Evolutionary conservation across 2,888 invertebrate species (phyloP), one percentile per base, ranked within the genome.

Genomic region (Limenitis arthemis): DNA sequence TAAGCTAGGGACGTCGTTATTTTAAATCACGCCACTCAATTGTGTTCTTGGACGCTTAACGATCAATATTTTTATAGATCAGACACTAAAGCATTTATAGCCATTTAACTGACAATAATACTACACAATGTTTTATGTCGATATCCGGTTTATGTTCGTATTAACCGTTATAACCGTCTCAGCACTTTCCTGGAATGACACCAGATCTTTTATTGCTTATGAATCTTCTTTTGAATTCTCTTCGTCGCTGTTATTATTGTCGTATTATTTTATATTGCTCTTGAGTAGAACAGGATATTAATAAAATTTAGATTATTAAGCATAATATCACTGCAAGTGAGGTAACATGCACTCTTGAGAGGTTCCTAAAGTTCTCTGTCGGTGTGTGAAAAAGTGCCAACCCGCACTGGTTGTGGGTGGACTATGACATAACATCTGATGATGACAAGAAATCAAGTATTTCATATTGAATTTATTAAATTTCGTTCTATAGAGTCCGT

Each of bases 21-120:
- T 44, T 56, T 49, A 48, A 56, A 51, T 56, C 43, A 47, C 51
- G 30, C 48, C 49, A 47, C 49, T 51, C 51, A 39, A 54, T 56
- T 49, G 46, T 37, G 51, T 51, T 52, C 48, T 53, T 40, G 49
- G 53, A 46, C 49, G 49, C 52, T 49, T 53, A 53, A 44, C 47
- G 40, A 47, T 52, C 42, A 55, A 52, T 52, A 49, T 49, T 49
- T 51, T 52, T 54, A 49, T 20, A 28, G 31, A 31, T n/a, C n/a
- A n/a, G n/a, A 39, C 49, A 40, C 11, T 55, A 53, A 55, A 54
- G 39, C 36, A 47, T 47, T 49, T 44, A 52, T 49, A 47, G 40
- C 49, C 47, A 32, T 54, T 54, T 56, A 56, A 51, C 51, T 44
- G 49, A 49, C 49, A 49, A 54, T 49, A 48, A 50, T 43, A 49